These are phyloP conservation scores for Condylostylus longicornis DNA, from an alignment of 1,140 invertebrate species.

Conservation along the genomic window DNA sequence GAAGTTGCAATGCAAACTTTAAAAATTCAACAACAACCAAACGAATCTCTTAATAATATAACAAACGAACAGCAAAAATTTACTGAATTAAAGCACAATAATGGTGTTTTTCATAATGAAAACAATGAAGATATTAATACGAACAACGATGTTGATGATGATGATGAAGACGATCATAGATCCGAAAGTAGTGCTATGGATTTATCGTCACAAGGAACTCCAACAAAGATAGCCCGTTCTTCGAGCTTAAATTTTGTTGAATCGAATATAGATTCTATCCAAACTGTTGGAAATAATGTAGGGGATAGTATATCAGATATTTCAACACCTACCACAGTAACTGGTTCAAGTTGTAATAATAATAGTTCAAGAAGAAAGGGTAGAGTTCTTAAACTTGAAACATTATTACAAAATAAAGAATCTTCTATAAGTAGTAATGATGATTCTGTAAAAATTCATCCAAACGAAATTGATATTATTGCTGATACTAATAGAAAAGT, in stretches of 20 bases:
- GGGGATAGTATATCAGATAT: not conserved
- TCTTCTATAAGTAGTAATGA: too few species aligned
- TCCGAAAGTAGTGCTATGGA: slow-evolving; percentile 27
- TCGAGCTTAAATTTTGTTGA: too few species aligned
- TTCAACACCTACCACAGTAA: not conserved
- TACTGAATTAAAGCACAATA: too few species aligned
- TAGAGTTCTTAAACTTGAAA: slow-evolving; percentile 24
- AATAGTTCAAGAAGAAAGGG: slow-evolving; percentile 21
- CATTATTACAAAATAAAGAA: slow-evolving; percentile 17
- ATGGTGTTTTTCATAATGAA: slow-evolving; percentile 8
- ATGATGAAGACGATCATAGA: slow-evolving; percentile 27
- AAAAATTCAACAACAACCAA: not conserved
- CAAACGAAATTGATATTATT: too few species aligned
- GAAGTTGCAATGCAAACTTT: slow-evolving; percentile 19
- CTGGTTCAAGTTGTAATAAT: too few species aligned
- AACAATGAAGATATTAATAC: slow-evolving; percentile 10
- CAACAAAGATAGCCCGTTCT: too few species aligned
- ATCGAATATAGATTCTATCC: too few species aligned
- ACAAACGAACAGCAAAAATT: slow-evolving; percentile 5
- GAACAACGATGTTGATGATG: slow-evolving; percentile 18
- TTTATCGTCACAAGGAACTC: slow-evolving; percentile 25
- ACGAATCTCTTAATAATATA: not conserved
- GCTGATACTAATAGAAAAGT: too few species aligned
- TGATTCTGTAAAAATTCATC: too few species aligned
- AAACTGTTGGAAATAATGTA: not conserved